A percentile compares a stretch with the other conserved stretches of the same genome.
phyloP scores from a whole-genome alignment of 2,797 vertebrate species.

The Anniella stebbinsi region DNA sequence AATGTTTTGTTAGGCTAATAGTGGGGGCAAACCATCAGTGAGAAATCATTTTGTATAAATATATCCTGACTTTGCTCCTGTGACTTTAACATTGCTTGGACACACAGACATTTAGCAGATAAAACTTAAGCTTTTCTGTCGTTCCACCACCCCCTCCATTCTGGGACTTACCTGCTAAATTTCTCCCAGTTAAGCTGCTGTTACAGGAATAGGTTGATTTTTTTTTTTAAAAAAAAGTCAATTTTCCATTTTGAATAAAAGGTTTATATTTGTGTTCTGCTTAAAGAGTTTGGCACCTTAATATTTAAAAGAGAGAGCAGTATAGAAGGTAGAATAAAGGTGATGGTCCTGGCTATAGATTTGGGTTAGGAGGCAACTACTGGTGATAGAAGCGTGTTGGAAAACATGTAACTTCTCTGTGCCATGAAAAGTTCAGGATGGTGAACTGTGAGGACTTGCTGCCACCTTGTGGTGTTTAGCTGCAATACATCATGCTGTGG shows the following conservation, averaged over 20 bases:
- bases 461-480: constrained; percentile 45
- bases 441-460: constrained; percentile 36
- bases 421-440: background rate
- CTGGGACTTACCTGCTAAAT: too few species aligned
- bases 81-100: too few species aligned
- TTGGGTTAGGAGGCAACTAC: background rate
- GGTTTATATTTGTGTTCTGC: background rate
- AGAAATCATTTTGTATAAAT: too few species aligned
- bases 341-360: background rate
- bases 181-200: too few species aligned
- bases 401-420: background rate
- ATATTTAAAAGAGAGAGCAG: background rate
- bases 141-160: too few species aligned
- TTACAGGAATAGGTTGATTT: too few species aligned
- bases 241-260: background rate
- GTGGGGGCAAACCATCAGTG: too few species aligned
- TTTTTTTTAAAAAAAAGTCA: too few species aligned
- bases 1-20: too few species aligned
- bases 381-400: background rate
- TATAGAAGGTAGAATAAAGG: background rate
- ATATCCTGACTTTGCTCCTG: too few species aligned
- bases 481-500: background rate
- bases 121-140: too few species aligned
- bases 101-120: too few species aligned
- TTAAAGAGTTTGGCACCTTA: background rate